Evolutionary conservation across 2,113 vertebrate genomes (phyloP).

Genomic region (Xenopus borealis): DNA sequence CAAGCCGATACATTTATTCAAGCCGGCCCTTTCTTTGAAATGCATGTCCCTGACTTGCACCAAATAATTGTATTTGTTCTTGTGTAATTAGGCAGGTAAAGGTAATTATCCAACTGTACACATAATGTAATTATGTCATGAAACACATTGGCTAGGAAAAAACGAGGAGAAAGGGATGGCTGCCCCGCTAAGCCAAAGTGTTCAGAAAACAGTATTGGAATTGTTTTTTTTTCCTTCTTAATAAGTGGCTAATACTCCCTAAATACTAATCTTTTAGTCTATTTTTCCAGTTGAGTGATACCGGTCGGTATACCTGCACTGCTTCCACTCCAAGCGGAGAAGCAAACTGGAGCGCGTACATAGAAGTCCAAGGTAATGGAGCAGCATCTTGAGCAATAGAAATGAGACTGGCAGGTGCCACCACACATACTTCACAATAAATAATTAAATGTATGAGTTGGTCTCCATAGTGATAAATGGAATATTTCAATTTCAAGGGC

Average conservation of each 20-base stretch:
- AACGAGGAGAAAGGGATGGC: background rate
- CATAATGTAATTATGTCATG: slow-evolving; percentile 21
- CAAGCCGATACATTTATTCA: background rate
- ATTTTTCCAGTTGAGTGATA: slow-evolving; percentile 82
- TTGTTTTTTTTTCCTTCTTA: slow-evolving; percentile 57
- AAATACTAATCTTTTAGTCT: slow-evolving; percentile 53
- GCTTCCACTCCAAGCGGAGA: slow-evolving; percentile 95
- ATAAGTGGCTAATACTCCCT: slow-evolving; percentile 54
- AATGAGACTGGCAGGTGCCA: no score
- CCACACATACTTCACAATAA: no score
- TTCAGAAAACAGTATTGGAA: slow-evolving; percentile 34
- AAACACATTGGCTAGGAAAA: slow-evolving; percentile 25
- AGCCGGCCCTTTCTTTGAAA: background rate
- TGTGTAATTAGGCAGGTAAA: slow-evolving; percentile 39
- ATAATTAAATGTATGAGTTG: no score
- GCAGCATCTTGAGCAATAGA: background rate
- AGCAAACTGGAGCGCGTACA: slow-evolving; percentile 89
- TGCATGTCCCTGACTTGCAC: slow-evolving; percentile 16
- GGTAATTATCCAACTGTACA: slow-evolving; percentile 33
- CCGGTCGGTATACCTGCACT: slow-evolving; percentile 89
- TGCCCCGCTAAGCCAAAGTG: slow-evolving; percentile 20
- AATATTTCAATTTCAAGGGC: no score
- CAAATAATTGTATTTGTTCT: slow-evolving; percentile 38
- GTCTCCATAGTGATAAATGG: no score
- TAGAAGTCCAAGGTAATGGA: slow-evolving; percentile 89